Base-by-base conservation (phyloP, 2,888 invertebrate species). In the Xylota sylvarum region DNA sequence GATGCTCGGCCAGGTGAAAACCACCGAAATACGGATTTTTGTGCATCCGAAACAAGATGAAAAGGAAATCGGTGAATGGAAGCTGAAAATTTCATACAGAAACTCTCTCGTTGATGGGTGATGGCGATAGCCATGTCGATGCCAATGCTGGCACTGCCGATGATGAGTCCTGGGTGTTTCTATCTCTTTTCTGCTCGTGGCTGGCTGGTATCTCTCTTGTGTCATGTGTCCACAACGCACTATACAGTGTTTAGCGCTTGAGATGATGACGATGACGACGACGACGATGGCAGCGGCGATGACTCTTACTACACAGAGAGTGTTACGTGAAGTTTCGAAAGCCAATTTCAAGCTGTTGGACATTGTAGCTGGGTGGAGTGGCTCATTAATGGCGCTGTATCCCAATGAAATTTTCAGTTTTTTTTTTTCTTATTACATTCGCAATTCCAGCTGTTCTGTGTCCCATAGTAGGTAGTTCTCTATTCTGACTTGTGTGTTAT, bases 91-190 rank as follows among this genome's bases (percentile, higher is more conserved):
- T 73, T 74, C 9, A 2, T 10, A 40, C 67, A 58, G 72, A 78
- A 70, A 84, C 69, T 74, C 50, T 37, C 60, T 32, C 56, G 69
- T 70, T 65, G 65, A 69, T 80, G 55, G 58, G 74, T 85, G 80
- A 85, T 76, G 76, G 80, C 55, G 56, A 85, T 80, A 76, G 85
- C 85, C 76, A 85, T 85, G 85, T 60, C 76, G 77, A 67, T 69
- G 60, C 46, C 67, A 67, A 77, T 81, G 77, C 73, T 69, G 77
- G 62, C 62, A 65, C 56, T 56, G 60, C 76, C 62, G 64, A 65
- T 81, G 86, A 82, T 82, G 86, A 84, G 77, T 83, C 87, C 84
- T 88, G 88, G 82, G 77, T 88, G 72, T 88, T 88, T 87, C 87
- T 88, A 83, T 87, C 86, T 86, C 86, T 86, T 86, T 86, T 64